Evolutionary conservation across 2,797 vertebrate genomes (phyloP).

Genomic region (Mycteria americana): DNA sequence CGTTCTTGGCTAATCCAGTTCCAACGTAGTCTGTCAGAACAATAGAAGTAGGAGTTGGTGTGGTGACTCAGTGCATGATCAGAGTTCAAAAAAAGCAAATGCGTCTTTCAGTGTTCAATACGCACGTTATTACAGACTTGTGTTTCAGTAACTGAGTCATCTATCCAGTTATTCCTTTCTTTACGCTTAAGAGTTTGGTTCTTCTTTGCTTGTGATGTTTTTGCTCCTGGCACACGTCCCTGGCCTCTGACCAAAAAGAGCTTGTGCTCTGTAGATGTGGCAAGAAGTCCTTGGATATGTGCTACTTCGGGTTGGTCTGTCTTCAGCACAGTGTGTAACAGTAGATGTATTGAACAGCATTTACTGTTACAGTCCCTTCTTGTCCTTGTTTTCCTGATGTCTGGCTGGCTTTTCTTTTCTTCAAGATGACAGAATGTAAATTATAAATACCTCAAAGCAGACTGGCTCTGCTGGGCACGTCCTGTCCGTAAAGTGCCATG

Average conservation of each 20-base stretch:
- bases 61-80: slow-evolving; percentile 44
- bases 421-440: neutral
- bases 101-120: neutral
- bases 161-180: slow-evolving; percentile 3
- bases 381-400: neutral
- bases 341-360: neutral
- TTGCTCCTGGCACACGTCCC: slow-evolving; percentile 36
- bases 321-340: neutral
- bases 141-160: slow-evolving; percentile 21
- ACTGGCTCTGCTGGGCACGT: neutral
- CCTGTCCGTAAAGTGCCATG: neutral
- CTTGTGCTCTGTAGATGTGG: slow-evolving; percentile 42
- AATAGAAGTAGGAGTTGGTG: slow-evolving; percentile 38
- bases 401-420: neutral
- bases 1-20: neutral
- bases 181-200: slow-evolving; percentile 5
- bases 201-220: slow-evolving; percentile 30
- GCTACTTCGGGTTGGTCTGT: neutral
- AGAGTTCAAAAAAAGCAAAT: slow-evolving; percentile 30
- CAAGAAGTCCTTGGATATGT: slow-evolving; percentile 35
- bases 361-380: neutral
- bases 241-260: slow-evolving; percentile 44
- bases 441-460: neutral
- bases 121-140: neutral
- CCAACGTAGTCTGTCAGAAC: neutral